These are phyloP conservation scores for Crocodylus rhombifer DNA, from an alignment of 2,797 vertebrate species.

Conservation along the genomic window DNA sequence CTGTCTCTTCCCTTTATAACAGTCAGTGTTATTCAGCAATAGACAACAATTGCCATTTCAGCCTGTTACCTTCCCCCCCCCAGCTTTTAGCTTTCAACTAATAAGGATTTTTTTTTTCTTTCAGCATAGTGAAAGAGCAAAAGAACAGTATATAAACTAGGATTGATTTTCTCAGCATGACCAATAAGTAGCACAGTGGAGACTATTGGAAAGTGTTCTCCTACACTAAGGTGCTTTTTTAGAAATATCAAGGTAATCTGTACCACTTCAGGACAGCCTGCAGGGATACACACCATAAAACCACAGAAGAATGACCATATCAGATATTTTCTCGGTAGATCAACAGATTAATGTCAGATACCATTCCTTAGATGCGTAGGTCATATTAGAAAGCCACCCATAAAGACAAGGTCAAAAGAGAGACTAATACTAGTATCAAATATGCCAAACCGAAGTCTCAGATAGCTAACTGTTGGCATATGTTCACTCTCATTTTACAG, in stretches of 20 bases:
- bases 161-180: slow-evolving; percentile 45
- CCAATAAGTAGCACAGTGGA: background rate
- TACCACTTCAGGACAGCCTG: slow-evolving; percentile 53
- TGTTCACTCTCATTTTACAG: background rate
- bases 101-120: background rate
- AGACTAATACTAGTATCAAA: background rate
- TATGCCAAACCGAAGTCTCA: slow-evolving; percentile 2
- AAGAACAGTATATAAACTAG: background rate
- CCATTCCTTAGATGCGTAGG: slow-evolving; percentile 22
- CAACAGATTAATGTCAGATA: slow-evolving; percentile 61
- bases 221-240: slow-evolving; percentile 23
- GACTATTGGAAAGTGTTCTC: slow-evolving; percentile 2
- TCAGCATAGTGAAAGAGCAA: background rate
- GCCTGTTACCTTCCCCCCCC: background rate
- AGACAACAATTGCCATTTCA: background rate
- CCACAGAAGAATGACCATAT: slow-evolving; percentile 46
- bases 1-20: background rate
- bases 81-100: background rate
- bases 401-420: slow-evolving; percentile 30
- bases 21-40: background rate
- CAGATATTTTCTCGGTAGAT: slow-evolving; percentile 38
- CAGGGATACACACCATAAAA: slow-evolving; percentile 46
- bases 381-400: background rate
- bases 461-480: background rate
- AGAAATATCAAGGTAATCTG: slow-evolving; percentile 55